Percentiles rank a stretch among this genome's conserved stretches.
Conservation (phyloP, 2,888 invertebrate species). For the Isoperla grammatica region DNA sequence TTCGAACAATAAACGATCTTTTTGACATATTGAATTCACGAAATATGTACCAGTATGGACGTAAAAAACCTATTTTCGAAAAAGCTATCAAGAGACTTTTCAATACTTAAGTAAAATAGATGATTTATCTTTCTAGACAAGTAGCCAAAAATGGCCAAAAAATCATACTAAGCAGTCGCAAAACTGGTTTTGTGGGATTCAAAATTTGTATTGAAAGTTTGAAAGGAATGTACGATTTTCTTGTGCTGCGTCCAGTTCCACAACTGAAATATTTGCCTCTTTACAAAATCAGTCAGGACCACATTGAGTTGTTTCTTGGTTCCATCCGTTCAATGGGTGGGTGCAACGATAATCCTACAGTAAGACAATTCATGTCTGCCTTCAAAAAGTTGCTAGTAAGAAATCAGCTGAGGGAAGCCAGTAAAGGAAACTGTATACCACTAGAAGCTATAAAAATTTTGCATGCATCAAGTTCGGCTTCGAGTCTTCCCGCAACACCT, state of each 20-base stretch:
- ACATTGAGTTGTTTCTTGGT: slow-evolving; percentile 27
- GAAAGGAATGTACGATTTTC: neutral
- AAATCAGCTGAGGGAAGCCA: too few species aligned
- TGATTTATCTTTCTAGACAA: too few species aligned
- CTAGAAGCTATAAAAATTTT: too few species aligned
- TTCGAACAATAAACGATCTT: slow-evolving; percentile 17
- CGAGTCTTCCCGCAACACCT: too few species aligned
- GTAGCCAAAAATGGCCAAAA: neutral
- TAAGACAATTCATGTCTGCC: too few species aligned
- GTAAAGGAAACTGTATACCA: too few species aligned
- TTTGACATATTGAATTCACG: slow-evolving; percentile 26
- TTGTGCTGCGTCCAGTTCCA: neutral
- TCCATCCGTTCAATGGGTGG: too few species aligned
- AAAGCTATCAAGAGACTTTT: too few species aligned
- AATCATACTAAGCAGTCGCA: neutral
- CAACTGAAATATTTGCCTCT: slow-evolving; percentile 11
- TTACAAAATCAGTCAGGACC: slow-evolving; percentile 25
- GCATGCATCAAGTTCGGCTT: too few species aligned
- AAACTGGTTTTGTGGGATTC: neutral
- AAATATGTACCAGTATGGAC: neutral
- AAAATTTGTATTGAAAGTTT: neutral
- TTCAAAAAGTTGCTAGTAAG: too few species aligned
- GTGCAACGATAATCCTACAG: too few species aligned
- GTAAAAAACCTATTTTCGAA: neutral
- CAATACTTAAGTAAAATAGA: too few species aligned